Percentiles rank a stretch among this genome's conserved stretches.
Conservation (phyloP, 2,888 invertebrate genomes). For the Agonopterix subpropinquella region DNA sequence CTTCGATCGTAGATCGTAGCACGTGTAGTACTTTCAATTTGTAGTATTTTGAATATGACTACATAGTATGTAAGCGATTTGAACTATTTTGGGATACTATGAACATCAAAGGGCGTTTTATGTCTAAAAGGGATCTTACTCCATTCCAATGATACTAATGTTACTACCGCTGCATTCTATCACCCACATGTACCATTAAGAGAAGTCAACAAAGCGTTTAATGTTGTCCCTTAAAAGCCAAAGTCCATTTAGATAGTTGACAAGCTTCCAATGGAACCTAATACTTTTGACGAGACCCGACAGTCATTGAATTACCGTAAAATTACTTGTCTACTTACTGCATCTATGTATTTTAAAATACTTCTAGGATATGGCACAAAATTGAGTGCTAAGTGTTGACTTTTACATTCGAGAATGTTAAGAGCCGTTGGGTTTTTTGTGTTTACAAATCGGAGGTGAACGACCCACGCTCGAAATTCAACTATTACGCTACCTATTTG, state of each 20-base stretch:
- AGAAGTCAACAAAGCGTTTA: constrained; percentile 3
- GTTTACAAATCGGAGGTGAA: constrained; percentile 41
- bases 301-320: constrained; percentile 1
- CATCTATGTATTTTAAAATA: not conserved
- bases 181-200: too few relatives aligned
- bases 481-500: constrained; percentile 32
- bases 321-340: constrained; percentile 1
- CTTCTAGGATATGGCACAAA: constrained; percentile 4
- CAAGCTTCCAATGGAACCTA: constrained; percentile 10
- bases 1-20: too few relatives aligned
- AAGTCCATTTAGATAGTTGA: constrained; percentile 10
- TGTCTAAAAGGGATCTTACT: too few relatives aligned
- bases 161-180: too few relatives aligned
- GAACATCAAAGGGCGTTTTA: too few relatives aligned
- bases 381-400: not conserved
- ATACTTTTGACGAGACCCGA: constrained; percentile 7
- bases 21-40: too few relatives aligned
- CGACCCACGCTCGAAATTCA: constrained; percentile 35
- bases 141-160: too few relatives aligned
- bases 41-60: too few relatives aligned
- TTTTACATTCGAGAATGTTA: constrained; percentile 7
- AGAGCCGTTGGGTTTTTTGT: constrained; percentile 16
- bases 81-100: too few relatives aligned
- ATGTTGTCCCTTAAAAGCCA: not conserved
- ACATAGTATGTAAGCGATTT: too few relatives aligned